Conservation (phyloP, 2,888 invertebrate genomes). For the Ommatoiulus sabulosus region DNA sequence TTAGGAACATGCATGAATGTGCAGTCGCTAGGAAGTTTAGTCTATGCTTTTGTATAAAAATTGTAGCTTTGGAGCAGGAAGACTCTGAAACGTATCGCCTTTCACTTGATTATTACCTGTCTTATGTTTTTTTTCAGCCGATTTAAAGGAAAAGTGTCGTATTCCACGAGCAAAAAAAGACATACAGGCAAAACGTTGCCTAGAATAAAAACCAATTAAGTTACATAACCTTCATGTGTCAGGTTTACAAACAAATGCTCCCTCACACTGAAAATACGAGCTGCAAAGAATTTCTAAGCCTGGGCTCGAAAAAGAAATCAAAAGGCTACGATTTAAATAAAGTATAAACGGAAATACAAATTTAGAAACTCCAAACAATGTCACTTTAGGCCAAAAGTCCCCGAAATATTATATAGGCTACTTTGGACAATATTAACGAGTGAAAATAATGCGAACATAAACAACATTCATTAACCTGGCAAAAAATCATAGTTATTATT, state of each 20-base stretch:
- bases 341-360: no score
- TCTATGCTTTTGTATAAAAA: not conserved
- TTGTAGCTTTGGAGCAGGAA: not conserved
- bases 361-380: no score
- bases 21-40: not conserved
- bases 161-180: not conserved
- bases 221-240: not conserved
- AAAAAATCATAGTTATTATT: no score
- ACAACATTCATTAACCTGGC: no score
- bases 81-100: not conserved
- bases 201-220: not conserved
- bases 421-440: no score
- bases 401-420: no score
- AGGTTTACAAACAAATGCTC: slow-evolving; percentile 17
- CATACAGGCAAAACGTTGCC: not conserved
- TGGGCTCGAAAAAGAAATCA: not conserved
- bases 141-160: not conserved
- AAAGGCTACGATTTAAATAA: no score
- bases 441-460: no score
- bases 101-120: not conserved
- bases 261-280: not conserved
- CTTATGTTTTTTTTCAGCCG: not conserved
- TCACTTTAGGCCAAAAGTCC: no score
- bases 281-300: not conserved
- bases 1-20: not conserved